Percentiles rank a stretch among this genome's conserved stretches.
Conservation (phyloP, 2,888 invertebrate genomes). For the Corbicula japonica region DNA sequence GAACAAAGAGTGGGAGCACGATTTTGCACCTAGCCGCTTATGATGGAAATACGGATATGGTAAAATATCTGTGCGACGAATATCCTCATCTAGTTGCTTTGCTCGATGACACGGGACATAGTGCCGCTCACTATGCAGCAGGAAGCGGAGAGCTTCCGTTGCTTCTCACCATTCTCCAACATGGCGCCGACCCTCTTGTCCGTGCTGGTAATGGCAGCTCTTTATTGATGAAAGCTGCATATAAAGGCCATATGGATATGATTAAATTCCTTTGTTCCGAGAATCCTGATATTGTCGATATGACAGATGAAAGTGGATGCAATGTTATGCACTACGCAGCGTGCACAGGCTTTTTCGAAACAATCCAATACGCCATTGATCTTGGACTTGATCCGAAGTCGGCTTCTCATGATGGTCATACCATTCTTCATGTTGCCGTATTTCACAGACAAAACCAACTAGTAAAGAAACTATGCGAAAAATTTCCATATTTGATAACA, state of each 20-base stretch:
- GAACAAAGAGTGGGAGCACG: conserved; percentile 47
- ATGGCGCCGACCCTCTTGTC: conserved; percentile 39
- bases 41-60: conserved; percentile 48
- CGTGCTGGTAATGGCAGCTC: conserved; percentile 46
- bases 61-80: conserved; percentile 38
- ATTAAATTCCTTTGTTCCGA: conserved; percentile 36
- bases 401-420: conserved; percentile 48
- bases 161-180: conserved; percentile 29
- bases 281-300: conserved; percentile 36
- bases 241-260: conserved; percentile 41
- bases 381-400: conserved; percentile 31
- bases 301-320: conserved; percentile 50
- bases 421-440: conserved; percentile 55
- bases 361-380: conserved; percentile 22
- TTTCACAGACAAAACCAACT: conserved; percentile 46
- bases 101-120: conserved; percentile 44
- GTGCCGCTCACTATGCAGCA: conserved; percentile 59
- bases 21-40: conserved; percentile 55
- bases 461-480: conserved; percentile 36
- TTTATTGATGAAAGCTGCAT: conserved; percentile 54
- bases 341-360: conserved; percentile 38
- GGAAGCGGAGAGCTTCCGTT: conserved; percentile 49
- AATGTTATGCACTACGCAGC: conserved; percentile 53
- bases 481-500: conserved; percentile 34
- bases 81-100: conserved; percentile 35